Evolutionary conservation across 2,888 invertebrate species (phyloP), one percentile per base, ranked within the genome.

Genomic region (Chloroclysta siterata): DNA sequence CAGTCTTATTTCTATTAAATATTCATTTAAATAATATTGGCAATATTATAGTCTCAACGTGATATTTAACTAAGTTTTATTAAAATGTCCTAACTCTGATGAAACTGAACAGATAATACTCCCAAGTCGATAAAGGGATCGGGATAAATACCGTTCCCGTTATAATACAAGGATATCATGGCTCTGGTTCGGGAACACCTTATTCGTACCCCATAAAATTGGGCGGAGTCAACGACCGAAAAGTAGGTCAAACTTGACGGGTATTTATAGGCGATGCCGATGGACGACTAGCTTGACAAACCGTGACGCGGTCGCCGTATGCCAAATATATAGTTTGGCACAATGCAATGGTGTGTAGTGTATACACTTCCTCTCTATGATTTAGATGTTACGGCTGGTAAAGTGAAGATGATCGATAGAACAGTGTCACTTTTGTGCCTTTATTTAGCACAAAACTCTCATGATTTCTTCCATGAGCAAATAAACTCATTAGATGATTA

Each of bases 181-280:
- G 29, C 15, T 22, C n/a, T 47, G 58, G 69, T 60, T 61, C 52
- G 64, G 71, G 68, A 59, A 60, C 66, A 68, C 60, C 71, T 63
- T 66, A 73, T 72, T 72, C 71, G 70, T 72, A 70, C 75, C 76
- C 79, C 78, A 73, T 71, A 74, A 76, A 74, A 69, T 73, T 75
- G 74, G 70, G 71, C 68, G 60, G 66, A 72, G 78, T 81, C 83
- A 76, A 74, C 76, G 84, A 80, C 81, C 83, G 60, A 71, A 56
- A 84, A 81, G 72, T 84, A 71, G 84, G 84, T 84, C 84, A 82
- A 78, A 68, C 76, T 79, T 76, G 75, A 74, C 72, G 72, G 69
- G 74, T 84, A 83, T 83, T 78, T 79, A 80, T 81, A 80, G 72
- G 66, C 73, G 67, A 74, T 72, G 72, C 65, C 73, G 67, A 74